Conservation (phyloP, 2,888 invertebrate species). For the Didymodactylos carnosus region DNA sequence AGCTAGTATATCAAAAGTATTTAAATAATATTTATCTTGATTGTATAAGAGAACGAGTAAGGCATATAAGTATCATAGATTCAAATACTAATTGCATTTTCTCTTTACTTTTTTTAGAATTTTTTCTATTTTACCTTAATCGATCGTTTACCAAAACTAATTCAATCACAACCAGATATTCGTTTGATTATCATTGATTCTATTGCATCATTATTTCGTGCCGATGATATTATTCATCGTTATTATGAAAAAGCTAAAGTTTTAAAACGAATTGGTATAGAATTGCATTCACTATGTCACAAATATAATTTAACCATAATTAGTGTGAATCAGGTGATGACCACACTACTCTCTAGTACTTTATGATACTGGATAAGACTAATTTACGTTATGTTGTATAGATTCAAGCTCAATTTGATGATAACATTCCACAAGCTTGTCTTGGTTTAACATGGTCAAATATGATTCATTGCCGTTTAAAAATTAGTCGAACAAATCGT, state of each 20-base stretch:
- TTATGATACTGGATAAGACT: no score
- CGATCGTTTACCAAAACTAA: constrained; percentile 40
- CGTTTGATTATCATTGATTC: constrained; percentile 56
- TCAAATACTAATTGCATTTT: not conserved
- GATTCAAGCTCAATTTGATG: not conserved
- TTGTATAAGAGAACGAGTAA: not conserved
- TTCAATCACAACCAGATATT: constrained; percentile 40
- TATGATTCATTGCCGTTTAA: constrained; percentile 32
- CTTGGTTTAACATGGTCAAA: constrained; percentile 46
- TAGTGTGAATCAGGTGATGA: constrained; percentile 51
- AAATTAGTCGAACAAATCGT: not conserved
- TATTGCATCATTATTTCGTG: constrained; percentile 51
- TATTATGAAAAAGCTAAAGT: constrained; percentile 25
- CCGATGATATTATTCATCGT: constrained; percentile 40
- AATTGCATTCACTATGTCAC: constrained; percentile 41
- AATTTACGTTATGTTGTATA: no score
- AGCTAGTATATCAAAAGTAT: not conserved
- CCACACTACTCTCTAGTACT: no score
- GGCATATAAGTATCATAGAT: not conserved
- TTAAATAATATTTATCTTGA: not conserved
- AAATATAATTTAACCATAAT: constrained; percentile 43
- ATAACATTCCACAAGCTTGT: not conserved
- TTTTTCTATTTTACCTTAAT: constrained; percentile 41
- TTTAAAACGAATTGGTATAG: constrained; percentile 38
- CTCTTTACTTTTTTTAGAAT: constrained; percentile 32